Conservation (phyloP, 2,797 vertebrate genomes). For the Mycteria americana region DNA sequence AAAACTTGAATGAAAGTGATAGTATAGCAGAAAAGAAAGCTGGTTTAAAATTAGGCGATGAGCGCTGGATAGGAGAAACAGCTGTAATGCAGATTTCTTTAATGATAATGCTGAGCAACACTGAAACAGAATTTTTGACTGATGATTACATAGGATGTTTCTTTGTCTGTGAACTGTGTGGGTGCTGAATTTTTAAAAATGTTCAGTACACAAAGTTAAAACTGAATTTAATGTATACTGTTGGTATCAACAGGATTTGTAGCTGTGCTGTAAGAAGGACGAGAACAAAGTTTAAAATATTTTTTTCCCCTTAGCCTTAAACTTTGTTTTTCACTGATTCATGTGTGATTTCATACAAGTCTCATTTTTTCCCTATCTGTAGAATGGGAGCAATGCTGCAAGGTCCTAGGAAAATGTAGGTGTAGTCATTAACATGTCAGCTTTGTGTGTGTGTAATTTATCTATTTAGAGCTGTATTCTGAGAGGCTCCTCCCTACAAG, state of each 20-base stretch:
- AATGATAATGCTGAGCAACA: constrained; percentile 52
- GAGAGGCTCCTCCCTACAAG: neutral
- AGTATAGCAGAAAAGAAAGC: constrained; percentile 43
- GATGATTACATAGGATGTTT: constrained; percentile 38
- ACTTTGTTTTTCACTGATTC: neutral
- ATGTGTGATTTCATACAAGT: neutral
- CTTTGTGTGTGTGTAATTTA: neutral
- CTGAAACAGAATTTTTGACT: constrained; percentile 26
- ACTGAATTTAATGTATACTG: neutral
- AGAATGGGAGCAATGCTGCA: neutral
- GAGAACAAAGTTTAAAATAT: neutral
- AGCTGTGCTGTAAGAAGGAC: neutral
- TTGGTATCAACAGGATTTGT: neutral
- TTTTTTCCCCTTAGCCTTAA: neutral
- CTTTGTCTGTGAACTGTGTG: constrained; percentile 27
- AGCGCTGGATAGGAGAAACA: neutral
- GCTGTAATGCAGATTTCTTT: constrained; percentile 51
- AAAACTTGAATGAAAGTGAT: constrained; percentile 43
- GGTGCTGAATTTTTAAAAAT: constrained; percentile 41
- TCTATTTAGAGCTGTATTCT: neutral
- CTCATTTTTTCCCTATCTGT: neutral
- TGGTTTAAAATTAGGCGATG: constrained; percentile 39
- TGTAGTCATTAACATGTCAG: neutral
- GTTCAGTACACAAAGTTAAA: neutral
- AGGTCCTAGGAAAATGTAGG: neutral